Conservation (phyloP, 2,113 vertebrate genomes). For the Pardalotus punctatus region DNA sequence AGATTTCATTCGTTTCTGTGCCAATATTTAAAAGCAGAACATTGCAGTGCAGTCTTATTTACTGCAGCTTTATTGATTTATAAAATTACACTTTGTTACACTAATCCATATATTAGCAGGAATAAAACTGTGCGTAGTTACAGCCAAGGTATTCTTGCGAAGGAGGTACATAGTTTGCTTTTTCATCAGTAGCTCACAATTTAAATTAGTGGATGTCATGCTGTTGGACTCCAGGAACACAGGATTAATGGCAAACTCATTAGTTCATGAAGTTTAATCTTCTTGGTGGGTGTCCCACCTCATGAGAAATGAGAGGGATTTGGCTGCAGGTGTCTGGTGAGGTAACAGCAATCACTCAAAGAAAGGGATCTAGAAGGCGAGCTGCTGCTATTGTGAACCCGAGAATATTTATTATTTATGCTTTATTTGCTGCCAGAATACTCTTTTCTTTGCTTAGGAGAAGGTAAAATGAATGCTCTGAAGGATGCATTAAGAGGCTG, state of each 20-base stretch:
- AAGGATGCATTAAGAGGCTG: neutral
- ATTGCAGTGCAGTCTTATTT: conserved; percentile 31
- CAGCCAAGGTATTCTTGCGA: neutral
- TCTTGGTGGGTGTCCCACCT: conserved; percentile 40
- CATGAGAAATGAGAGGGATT: conserved; percentile 13
- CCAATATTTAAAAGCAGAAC: conserved; percentile 42
- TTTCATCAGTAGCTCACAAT: neutral
- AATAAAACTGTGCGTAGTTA: neutral
- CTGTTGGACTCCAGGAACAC: conserved; percentile 1
- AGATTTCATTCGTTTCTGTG: conserved; percentile 22
- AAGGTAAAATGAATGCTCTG: neutral
- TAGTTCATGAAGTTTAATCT: conserved; percentile 59
- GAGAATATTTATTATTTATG: neutral
- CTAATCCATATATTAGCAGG: conserved; percentile 36
- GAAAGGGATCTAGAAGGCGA: neutral
- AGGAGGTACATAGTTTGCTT: neutral
- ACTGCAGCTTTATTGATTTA: conserved; percentile 46
- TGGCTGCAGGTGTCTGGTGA: conserved; percentile 36
- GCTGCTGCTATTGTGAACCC: neutral
- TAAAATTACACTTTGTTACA: conserved; percentile 44
- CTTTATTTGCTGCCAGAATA: neutral
- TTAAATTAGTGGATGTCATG: conserved; percentile 43
- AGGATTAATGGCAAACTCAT: conserved; percentile 50
- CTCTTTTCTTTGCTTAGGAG: neutral
- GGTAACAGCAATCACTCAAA: neutral